Evolutionary conservation across 2,888 invertebrate species (phyloP).

Genomic region (Scotopteryx bipunctaria): DNA sequence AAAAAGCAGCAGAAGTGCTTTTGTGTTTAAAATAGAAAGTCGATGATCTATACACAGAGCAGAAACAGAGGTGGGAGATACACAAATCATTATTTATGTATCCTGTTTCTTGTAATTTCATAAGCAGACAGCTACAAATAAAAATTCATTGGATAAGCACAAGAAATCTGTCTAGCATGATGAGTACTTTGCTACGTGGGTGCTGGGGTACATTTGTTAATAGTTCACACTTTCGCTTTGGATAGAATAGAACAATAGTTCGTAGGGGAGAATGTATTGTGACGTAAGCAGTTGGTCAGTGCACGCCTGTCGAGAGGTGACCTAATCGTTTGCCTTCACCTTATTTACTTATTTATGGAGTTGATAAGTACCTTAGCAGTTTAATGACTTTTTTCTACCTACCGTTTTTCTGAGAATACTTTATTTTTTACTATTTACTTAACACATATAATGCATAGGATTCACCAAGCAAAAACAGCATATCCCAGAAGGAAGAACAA

Average conservation of each 20-base stretch:
- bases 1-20: conserved; percentile 5
- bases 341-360: conserved; percentile 49
- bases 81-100: conserved; percentile 4
- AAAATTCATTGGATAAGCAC: not conserved
- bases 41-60: conserved; percentile 15
- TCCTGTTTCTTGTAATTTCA: not conserved
- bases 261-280: conserved; percentile 23
- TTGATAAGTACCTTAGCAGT: conserved; percentile 34
- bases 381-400: conserved; percentile 35
- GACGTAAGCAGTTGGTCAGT: conserved; percentile 40
- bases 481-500: not conserved
- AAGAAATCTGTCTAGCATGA: not conserved
- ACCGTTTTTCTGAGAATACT: not conserved
- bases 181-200: too few species aligned
- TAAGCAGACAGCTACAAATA: not conserved
- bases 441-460: not conserved
- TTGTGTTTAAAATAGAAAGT: conserved; percentile 23
- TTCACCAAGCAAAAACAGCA: conserved; percentile 7
- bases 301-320: conserved; percentile 49
- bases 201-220: too few species aligned
- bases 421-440: too few species aligned
- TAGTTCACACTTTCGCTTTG: too few species aligned
- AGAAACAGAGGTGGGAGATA: conserved; percentile 8
- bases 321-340: conserved; percentile 61
- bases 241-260: too few species aligned